Evolutionary conservation across 92 coral and sea anemone genomes (phyloP).

Genomic region (Galaxea fascicularis): DNA sequence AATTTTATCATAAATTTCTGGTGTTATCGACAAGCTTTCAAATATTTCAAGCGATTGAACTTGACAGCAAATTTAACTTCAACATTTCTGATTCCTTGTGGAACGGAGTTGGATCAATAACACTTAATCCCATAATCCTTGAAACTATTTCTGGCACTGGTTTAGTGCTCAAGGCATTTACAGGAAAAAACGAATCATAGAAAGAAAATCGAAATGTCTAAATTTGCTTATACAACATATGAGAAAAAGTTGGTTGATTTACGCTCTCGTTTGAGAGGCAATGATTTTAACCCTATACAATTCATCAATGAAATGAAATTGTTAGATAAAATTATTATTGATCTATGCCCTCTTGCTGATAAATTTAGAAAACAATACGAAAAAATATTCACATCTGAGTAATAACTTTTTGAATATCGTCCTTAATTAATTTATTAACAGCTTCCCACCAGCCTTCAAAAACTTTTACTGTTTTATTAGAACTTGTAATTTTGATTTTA

Average conservation of each 20-base stretch:
- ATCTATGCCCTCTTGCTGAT: neutral
- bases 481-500: too few species aligned
- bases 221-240: conserved; percentile 16
- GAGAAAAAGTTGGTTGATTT: neutral
- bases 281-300: neutral
- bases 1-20: conserved; percentile 19
- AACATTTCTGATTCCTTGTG: neutral
- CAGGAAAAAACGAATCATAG: neutral
- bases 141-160: conserved; percentile 36
- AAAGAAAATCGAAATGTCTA: conserved; percentile 36
- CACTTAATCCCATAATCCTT: conserved; percentile 39
- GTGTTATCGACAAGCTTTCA: conserved; percentile 24
- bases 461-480: too few species aligned
- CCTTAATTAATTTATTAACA: too few species aligned
- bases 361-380: neutral
- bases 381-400: neutral
- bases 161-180: conserved; percentile 6
- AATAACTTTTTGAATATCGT: too few species aligned
- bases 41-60: conserved; percentile 18
- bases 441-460: too few species aligned
- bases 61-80: neutral
- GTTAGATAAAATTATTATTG: neutral
- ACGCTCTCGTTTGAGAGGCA: neutral
- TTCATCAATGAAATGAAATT: neutral
- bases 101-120: neutral